A percentile compares a stretch with the other conserved stretches of the same genome.
Conservation (phyloP, 92 coral and sea anemone species). For the Umimayanthus kanabou region DNA sequence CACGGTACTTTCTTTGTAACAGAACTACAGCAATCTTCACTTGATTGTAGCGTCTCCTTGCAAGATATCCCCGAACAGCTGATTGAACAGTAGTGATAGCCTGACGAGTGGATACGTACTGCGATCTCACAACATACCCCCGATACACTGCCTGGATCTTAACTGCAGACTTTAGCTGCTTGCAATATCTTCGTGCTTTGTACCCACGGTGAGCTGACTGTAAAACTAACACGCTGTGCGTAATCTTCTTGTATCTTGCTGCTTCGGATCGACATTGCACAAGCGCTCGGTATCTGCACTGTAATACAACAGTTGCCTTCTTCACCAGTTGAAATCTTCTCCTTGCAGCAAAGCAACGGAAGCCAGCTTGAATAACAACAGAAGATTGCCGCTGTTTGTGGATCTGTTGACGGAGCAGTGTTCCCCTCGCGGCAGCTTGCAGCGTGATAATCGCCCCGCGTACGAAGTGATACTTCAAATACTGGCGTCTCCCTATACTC, state of each 20-base stretch:
- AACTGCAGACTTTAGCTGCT: conserved; percentile 49
- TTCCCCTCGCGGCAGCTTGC: conserved; percentile 59
- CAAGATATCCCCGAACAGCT: conserved; percentile 46
- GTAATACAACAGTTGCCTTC: conserved; percentile 45
- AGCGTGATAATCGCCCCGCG: conserved; percentile 55
- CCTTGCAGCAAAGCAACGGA: conserved; percentile 43
- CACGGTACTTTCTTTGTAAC: conserved; percentile 51
- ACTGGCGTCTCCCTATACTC: conserved; percentile 41
- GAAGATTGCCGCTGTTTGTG: conserved; percentile 49
- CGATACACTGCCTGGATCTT: conserved; percentile 71
- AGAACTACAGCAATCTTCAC: conserved; percentile 50
- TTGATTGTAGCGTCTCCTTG: conserved; percentile 49
- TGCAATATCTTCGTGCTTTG: conserved; percentile 42
- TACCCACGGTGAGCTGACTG: conserved; percentile 62
- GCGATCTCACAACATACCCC: conserved; percentile 59
- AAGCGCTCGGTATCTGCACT: conserved; percentile 69
- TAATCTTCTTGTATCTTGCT: conserved; percentile 46
- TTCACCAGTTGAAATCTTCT: conserved; percentile 40
- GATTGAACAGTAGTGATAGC: conserved; percentile 67
- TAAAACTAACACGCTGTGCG: conserved; percentile 29
- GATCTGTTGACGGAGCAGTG: conserved; percentile 37
- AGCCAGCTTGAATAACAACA: conserved; percentile 61
- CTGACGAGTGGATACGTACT: conserved; percentile 36
- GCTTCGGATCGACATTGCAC: conserved; percentile 51
- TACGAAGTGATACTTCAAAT: conserved; percentile 31